Evolutionary conservation across 2,113 vertebrate genomes (phyloP), one percentile per base, ranked within the genome.

Genomic region (Onychorhynchus coronatus): DNA sequence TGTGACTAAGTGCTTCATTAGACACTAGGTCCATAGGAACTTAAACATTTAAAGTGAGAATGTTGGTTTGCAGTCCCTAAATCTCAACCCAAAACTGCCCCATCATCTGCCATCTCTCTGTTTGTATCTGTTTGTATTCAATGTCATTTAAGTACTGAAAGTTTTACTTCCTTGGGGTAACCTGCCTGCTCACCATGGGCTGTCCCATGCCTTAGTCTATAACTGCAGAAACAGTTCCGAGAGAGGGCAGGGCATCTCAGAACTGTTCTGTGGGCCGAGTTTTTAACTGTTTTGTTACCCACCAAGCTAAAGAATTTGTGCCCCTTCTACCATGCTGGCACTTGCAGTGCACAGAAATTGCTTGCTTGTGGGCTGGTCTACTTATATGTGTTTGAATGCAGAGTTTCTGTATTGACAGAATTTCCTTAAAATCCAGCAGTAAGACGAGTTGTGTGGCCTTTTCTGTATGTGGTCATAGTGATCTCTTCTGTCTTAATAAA

Each of bases 301-400:
- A 58, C 31, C 22, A 63, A 18, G 35, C n/a, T 86, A n/a, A 16
- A 66, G 67, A 39, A 84, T 33, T 53, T 80, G 15, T 44, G 28
- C 23, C 89, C 3, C 33, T 80, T 59, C 37, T 62, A 49, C 33
- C 31, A 15, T 58, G 37, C 41, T 39, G 19, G 24, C 9, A 50
- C 24, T 59, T 61, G 25, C 35, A 85, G n/a, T 41, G 44, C 23
- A 47, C 19, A 70, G 47, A 49, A 67, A 5, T 55, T 53, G 17
- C 55, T 86, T 89, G 21, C 17, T 46, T 62, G 28, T 30, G 27
- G 35, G 22, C 50, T 76, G 18, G 8, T 58, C 91, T 77, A 49
- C 15, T 73, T 59, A 5, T 0, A 11, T 37, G 7, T 77, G 8
- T 87, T 86, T 18, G 8, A 42, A 70, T 85, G 49, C 0, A 0